Percentiles rank a stretch among this genome's conserved stretches.
Conservation (phyloP, 1,140 invertebrate genomes). For the Radopholus similis region DNA sequence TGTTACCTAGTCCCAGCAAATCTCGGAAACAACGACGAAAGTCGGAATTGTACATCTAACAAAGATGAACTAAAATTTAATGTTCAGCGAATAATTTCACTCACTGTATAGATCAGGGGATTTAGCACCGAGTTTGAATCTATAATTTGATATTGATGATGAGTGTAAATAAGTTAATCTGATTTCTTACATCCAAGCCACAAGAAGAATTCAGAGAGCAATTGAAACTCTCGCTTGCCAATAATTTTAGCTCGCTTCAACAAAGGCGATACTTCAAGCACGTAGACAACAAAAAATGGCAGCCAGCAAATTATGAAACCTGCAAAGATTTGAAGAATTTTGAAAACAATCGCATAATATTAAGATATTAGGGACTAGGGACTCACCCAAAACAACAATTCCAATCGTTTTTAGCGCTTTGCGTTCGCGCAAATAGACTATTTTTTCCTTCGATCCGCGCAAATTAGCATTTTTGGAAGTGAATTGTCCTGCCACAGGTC, state of each 20-base stretch:
- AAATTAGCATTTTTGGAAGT: constrained; percentile 28
- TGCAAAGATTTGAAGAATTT: constrained; percentile 18
- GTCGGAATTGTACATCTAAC: constrained; percentile 64
- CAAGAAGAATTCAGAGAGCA: constrained; percentile 56
- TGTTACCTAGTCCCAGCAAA: too few species aligned
- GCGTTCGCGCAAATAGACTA: constrained; percentile 61
- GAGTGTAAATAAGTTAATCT: constrained; percentile 30
- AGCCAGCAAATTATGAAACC: constrained; percentile 64
- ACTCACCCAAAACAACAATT: constrained; percentile 63
- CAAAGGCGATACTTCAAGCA: constrained; percentile 60
- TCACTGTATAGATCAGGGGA: constrained; percentile 64
- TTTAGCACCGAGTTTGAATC: constrained; percentile 59
- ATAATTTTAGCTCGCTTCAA: constrained; percentile 37
- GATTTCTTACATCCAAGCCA: constrained; percentile 65
- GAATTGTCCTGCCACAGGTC: constrained; percentile 1
- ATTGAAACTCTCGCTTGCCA: constrained; percentile 41
- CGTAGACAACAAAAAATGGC: constrained; percentile 64
- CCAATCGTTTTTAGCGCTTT: constrained; percentile 65
- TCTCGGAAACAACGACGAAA: constrained; percentile 64
- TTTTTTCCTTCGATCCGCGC: constrained; percentile 58
- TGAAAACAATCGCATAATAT: neutral
- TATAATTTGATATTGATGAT: constrained; percentile 15
- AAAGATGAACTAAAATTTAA: constrained; percentile 58
- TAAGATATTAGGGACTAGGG: constrained; percentile 21
- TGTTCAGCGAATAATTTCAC: neutral